phyloP scores from a whole-genome alignment of 1,140 invertebrate genomes.

The Cheumatopsyche charites region DNA sequence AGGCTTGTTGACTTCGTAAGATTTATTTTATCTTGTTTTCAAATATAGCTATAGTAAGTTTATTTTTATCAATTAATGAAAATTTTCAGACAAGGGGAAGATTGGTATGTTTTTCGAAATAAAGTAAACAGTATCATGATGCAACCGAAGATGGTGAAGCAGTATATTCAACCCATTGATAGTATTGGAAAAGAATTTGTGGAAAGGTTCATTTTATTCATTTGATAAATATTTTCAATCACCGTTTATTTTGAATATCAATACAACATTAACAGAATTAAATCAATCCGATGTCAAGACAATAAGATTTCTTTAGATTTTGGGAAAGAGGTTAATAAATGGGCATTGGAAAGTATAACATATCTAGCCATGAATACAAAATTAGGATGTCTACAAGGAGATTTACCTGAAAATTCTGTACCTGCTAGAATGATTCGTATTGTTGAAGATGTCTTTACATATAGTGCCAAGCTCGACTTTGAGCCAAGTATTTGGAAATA shows the following conservation, averaged over 20 bases:
- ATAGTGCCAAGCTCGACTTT: slow-evolving; percentile 66
- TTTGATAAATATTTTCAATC: background rate
- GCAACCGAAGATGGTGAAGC: slow-evolving; percentile 17
- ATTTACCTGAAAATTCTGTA: slow-evolving; percentile 62
- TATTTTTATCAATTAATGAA: background rate
- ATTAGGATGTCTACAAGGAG: slow-evolving; percentile 64
- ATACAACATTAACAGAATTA: slow-evolving; percentile 57
- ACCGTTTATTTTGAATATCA: background rate
- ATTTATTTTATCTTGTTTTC: slow-evolving; percentile 4
- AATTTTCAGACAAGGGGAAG: slow-evolving; percentile 11
- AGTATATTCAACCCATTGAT: slow-evolving; percentile 6
- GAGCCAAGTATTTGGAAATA: slow-evolving; percentile 68
- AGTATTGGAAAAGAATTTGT: background rate
- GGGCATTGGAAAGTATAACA: slow-evolving; percentile 73
- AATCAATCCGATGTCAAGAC: slow-evolving; percentile 58
- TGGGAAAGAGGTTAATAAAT: slow-evolving; percentile 68
- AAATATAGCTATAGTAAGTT: slow-evolving; percentile 1
- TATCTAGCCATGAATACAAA: slow-evolving; percentile 71
- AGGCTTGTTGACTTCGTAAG: slow-evolving; percentile 36
- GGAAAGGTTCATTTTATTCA: slow-evolving; percentile 27
- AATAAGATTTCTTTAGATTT: slow-evolving; percentile 65
- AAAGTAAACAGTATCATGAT: slow-evolving; percentile 40
- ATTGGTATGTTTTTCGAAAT: slow-evolving; percentile 33
- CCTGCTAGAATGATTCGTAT: slow-evolving; percentile 65
- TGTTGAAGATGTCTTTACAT: slow-evolving; percentile 65